Conservation (phyloP, 2,888 invertebrate genomes). For the Macrosiphum euphorbiae region DNA sequence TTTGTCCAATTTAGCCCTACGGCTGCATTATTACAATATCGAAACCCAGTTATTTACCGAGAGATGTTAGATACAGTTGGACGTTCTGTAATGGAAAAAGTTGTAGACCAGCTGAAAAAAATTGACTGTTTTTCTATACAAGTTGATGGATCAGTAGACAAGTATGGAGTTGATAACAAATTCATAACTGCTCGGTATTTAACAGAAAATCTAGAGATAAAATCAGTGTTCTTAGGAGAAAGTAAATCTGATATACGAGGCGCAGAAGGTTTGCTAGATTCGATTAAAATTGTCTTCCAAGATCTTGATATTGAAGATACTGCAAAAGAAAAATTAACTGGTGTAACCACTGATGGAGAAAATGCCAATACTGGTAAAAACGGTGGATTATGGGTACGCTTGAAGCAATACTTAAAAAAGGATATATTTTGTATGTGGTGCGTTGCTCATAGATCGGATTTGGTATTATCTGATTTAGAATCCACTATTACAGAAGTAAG, state of each 20-base stretch:
- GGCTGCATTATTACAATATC: constrained; percentile 35
- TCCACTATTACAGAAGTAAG: constrained; percentile 46
- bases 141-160: constrained; percentile 63
- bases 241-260: constrained; percentile 48
- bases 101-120: constrained; percentile 47
- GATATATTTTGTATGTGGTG: constrained; percentile 64
- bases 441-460: constrained; percentile 60
- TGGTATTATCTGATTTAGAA: constrained; percentile 60
- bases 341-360: constrained; percentile 63
- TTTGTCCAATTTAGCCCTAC: constrained; percentile 46
- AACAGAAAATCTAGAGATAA: constrained; percentile 49
- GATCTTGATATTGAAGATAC: constrained; percentile 48
- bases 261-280: constrained; percentile 56
- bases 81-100: constrained; percentile 34
- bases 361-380: constrained; percentile 63
- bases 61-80: constrained; percentile 56
- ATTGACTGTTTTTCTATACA: constrained; percentile 60
- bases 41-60: constrained; percentile 49
- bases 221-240: constrained; percentile 59
- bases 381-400: constrained; percentile 58
- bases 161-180: constrained; percentile 64
- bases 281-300: constrained; percentile 58
- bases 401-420: constrained; percentile 57
- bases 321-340: constrained; percentile 63
- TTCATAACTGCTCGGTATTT: constrained; percentile 58